Conservation (phyloP, 2,888 invertebrate genomes). For the Epistrophe eligans region DNA sequence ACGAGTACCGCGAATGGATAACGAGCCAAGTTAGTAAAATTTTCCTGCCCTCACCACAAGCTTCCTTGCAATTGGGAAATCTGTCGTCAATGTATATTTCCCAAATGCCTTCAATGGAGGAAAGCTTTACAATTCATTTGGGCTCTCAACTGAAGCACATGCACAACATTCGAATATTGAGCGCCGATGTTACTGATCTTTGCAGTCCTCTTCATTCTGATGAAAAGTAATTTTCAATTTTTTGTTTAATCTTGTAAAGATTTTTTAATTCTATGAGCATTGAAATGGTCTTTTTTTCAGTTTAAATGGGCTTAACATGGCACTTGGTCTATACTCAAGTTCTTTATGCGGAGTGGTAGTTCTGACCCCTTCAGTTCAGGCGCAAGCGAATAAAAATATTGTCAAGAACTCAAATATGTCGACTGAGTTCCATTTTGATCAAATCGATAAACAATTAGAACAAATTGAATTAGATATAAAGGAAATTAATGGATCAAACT, state of each 20-base stretch:
- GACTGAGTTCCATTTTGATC: conserved; percentile 96
- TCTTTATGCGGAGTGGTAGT: conserved; percentile 95
- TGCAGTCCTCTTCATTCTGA: conserved; percentile 86
- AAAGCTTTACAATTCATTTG: conserved; percentile 98
- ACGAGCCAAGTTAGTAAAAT: conserved; percentile 84
- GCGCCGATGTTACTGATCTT: conserved; percentile 93
- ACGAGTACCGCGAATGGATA: conserved; percentile 95
- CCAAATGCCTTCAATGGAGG: conserved; percentile 88
- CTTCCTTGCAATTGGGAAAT: conserved; percentile 81
- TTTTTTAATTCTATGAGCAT: neutral
- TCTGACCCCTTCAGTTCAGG: conserved; percentile 85
- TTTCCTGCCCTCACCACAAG: conserved; percentile 81
- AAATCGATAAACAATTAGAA: conserved; percentile 93
- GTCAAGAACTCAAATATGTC: conserved; percentile 85
- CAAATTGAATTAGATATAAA: conserved; percentile 87
- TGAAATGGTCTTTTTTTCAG: conserved; percentile 75
- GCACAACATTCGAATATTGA: conserved; percentile 97
- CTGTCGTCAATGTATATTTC: conserved; percentile 84
- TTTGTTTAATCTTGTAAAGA: no score
- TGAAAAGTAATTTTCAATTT: conserved; percentile 79
- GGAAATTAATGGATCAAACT: conserved; percentile 80
- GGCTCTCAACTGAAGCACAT: conserved; percentile 99
- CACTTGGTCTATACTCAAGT: conserved; percentile 96
- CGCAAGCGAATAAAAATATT: conserved; percentile 82
- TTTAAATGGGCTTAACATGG: conserved; percentile 90